Base-by-base conservation (phyloP, 2,797 vertebrate species). In the Molossus molossus region DNA sequence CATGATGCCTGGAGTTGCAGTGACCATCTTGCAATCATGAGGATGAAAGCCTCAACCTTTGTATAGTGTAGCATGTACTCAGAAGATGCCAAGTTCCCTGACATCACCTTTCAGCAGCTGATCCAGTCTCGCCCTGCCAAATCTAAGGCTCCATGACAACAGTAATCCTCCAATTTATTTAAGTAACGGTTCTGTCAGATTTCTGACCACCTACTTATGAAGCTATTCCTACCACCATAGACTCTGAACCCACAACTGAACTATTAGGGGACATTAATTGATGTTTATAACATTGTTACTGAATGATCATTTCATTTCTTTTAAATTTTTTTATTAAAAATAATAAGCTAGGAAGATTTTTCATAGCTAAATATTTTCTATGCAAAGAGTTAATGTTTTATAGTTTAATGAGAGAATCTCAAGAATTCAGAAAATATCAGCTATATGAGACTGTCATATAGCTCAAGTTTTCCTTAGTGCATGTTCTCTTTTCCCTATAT, bases 371-470 rank as follows among this genome's bases (percentile, higher is more conserved):
- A 95, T 91, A 25, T 65, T 53, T 90, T 64, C 14, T n/a, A 77
- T 1, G 18, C 58, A 81, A 93, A 53, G 11, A 75, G 25, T 48
- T 62, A 53, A 53, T 57, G 2, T 87, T 82, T 92, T 91, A 37
- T 60, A 69, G 7, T 69, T 87, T 58, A 58, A 81, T 50, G 29
- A 84, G 17, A 57, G 55, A 82, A 83, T 23, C 12, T 69, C 27
- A 90, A 57, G 29, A 55, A 92, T 81, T 89, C 6, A 65, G 67
- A 90, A 91, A 84, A 75, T 21, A 81, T 72, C 13, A 75, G 67
- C 55, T 82, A 20, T n/a, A 69, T 64, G 37, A 95, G 6, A 53
- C 64, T 40, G 53, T 45, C 55, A 64, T 15, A 76, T 13, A 85
- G 33, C n/a, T 64, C 5, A 79, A 37, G 15, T 79, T 45, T 55